Percentiles rank a stretch among this genome's conserved stretches.
phyloP scores from a whole-genome alignment of 2,113 vertebrate genomes.

The Climacteris rufus region DNA sequence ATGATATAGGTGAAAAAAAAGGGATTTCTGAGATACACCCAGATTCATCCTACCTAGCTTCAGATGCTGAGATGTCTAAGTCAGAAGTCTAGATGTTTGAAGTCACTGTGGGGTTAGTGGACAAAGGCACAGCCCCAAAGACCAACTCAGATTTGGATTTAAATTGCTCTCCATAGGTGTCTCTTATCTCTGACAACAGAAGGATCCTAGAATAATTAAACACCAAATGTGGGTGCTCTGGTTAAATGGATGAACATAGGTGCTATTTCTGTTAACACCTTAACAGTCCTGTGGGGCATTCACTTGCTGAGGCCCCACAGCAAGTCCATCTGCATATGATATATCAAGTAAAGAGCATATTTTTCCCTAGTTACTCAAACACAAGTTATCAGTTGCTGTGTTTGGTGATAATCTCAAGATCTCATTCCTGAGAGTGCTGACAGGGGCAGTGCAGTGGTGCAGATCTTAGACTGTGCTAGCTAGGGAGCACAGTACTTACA shows the following conservation, averaged over 20 bases:
- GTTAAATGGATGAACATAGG: not conserved
- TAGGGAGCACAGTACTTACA: not conserved
- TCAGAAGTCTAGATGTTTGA: not conserved
- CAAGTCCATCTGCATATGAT: not conserved
- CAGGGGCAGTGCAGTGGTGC: not conserved
- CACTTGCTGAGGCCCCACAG: not conserved
- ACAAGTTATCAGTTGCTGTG: not conserved
- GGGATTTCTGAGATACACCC: not conserved
- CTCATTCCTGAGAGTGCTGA: not conserved
- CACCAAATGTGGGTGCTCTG: not conserved
- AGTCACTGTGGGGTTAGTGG: not conserved
- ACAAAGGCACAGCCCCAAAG: not conserved
- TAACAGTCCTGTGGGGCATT: not conserved
- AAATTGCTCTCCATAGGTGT: not conserved
- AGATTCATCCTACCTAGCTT: not conserved
- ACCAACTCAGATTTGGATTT: not conserved
- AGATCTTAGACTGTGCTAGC: not conserved
- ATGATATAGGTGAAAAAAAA: not conserved
- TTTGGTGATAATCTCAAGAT: conserved; percentile 23
- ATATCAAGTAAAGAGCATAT: not conserved
- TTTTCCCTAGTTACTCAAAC: not conserved
- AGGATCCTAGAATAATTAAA: not conserved
- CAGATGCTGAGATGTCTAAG: not conserved
- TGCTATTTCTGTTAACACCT: not conserved
- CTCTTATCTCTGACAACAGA: not conserved